Percentiles rank a stretch among this genome's conserved stretches.
These are phyloP conservation scores for Neelides sp. DNA, from an alignment of 1,140 invertebrate genomes.

Conservation along the genomic window DNA sequence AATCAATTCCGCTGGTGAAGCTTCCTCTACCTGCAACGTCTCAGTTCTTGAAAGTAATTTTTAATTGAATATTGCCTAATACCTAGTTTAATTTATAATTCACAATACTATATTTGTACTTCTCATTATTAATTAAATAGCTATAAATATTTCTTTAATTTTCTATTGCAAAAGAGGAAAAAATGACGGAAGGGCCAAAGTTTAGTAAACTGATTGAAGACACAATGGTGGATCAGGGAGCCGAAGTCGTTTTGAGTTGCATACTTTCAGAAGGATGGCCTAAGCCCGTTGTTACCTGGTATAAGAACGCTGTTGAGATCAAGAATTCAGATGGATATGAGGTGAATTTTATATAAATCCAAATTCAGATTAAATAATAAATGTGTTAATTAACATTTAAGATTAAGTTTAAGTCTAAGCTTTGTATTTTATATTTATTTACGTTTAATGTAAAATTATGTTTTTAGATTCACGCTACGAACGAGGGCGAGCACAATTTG, in stretches of 20 bases:
- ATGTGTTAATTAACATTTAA: too few species aligned
- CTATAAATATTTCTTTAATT: slow-evolving; percentile 12
- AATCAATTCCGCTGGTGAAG: slow-evolving; percentile 63
- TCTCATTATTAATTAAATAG: slow-evolving; percentile 1
- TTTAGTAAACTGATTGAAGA: slow-evolving; percentile 58
- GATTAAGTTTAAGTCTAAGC: too few species aligned
- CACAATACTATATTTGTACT: not conserved
- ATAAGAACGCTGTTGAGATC: slow-evolving; percentile 50
- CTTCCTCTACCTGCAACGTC: slow-evolving; percentile 56
- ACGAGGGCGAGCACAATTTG: slow-evolving; percentile 43
- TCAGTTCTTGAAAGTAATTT: slow-evolving; percentile 37
- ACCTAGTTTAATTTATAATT: not conserved
- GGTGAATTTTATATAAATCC: slow-evolving; percentile 31
- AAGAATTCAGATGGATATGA: slow-evolving; percentile 39
- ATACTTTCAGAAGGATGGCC: slow-evolving; percentile 53
- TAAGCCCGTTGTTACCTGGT: slow-evolving; percentile 56
- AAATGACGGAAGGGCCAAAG: slow-evolving; percentile 44
- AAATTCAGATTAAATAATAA: not conserved
- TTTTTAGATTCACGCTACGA: too few species aligned
- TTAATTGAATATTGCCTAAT: too few species aligned
- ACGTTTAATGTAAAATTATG: too few species aligned
- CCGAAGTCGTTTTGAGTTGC: slow-evolving; percentile 57
- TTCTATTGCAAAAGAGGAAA: not conserved
- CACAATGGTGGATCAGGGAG: slow-evolving; percentile 50
- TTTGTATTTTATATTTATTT: too few species aligned